Evolutionary conservation across 2,113 vertebrate species (phyloP).

Genomic region (Cryptomyrus ogoouensis): DNA sequence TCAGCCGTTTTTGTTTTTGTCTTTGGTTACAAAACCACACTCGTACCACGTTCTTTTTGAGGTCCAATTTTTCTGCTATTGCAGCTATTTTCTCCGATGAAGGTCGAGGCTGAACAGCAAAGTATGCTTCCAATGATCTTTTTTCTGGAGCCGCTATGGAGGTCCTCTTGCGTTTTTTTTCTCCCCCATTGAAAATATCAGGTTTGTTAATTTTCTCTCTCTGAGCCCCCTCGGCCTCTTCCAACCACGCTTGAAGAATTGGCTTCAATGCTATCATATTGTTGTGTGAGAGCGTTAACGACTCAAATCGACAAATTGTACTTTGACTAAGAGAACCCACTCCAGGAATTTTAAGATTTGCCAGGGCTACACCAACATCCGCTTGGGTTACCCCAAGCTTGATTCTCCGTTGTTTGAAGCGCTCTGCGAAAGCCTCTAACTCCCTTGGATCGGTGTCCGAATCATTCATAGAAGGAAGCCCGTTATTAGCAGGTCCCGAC

Average conservation of each 20-base stretch:
- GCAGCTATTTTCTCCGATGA: conserved; percentile 98
- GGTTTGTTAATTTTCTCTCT: conserved; percentile 95
- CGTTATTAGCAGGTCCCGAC: conserved; percentile 68
- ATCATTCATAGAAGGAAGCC: conserved; percentile 81
- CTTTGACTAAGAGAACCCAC: conserved; percentile 92
- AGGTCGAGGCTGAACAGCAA: conserved; percentile 88
- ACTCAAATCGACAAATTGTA: conserved; percentile 94
- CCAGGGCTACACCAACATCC: conserved; percentile 83
- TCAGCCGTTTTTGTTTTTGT: conserved; percentile 98
- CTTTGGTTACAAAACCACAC: conserved; percentile 99
- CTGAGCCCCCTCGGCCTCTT: conserved; percentile 92
- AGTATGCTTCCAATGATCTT: conserved; percentile 92
- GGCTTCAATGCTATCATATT: conserved; percentile 95
- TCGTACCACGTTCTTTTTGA: conserved; percentile 98
- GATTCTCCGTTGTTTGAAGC: conserved; percentile 90
- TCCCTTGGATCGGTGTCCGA: conserved; percentile 91
- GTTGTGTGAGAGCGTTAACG: conserved; percentile 88
- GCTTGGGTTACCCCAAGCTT: conserved; percentile 92
- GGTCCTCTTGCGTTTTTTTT: conserved; percentile 97
- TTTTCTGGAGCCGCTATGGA: conserved; percentile 95
- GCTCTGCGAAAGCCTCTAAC: conserved; percentile 87
- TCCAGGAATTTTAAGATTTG: conserved; percentile 89
- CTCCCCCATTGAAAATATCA: conserved; percentile 89
- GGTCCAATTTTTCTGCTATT: conserved; percentile 95
- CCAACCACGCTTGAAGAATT: conserved; percentile 90